These are phyloP conservation scores for Erythrolamprus reginae DNA, from an alignment of 2,113 vertebrate species.

Conservation along the genomic window DNA sequence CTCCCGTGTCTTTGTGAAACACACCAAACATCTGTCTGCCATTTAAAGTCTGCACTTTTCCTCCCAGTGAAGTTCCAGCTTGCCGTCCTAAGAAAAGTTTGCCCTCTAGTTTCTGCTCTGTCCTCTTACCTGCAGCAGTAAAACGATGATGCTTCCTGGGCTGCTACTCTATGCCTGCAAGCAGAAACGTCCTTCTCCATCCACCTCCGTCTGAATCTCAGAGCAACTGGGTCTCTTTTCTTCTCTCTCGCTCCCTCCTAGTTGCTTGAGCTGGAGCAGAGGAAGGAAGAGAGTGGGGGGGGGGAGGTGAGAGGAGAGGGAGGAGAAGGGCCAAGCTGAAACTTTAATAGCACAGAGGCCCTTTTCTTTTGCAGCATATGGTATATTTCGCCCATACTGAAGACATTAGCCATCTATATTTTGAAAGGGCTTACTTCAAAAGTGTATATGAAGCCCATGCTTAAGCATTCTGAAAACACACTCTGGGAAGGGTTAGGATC, in stretches of 20 bases:
- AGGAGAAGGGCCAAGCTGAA: conserved; percentile 71
- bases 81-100: background rate
- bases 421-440: conserved; percentile 61
- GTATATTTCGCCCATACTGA: conserved; percentile 82
- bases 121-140: background rate
- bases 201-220: conserved; percentile 24
- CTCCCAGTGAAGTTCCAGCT: background rate
- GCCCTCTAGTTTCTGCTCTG: fast-evolving
- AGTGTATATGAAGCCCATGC: conserved; percentile 56
- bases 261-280: conserved; percentile 55
- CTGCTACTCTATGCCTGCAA: background rate
- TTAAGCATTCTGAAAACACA: conserved; percentile 40
- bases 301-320: conserved; percentile 61
- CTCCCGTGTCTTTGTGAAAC: background rate
- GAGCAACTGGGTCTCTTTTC: conserved; percentile 1
- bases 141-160: background rate
- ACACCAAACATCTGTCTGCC: conserved; percentile 5
- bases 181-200: background rate
- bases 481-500: conserved; percentile 37
- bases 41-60: background rate
- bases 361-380: conserved; percentile 80
- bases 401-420: conserved; percentile 80
- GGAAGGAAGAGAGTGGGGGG: conserved; percentile 65
- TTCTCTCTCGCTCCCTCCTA: conserved; percentile 29
- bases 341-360: conserved; percentile 81